A percentile compares a stretch with the other conserved stretches of the same genome.
phyloP scores from a whole-genome alignment of 2,888 invertebrate species.

The Pegoplata infirma region DNA sequence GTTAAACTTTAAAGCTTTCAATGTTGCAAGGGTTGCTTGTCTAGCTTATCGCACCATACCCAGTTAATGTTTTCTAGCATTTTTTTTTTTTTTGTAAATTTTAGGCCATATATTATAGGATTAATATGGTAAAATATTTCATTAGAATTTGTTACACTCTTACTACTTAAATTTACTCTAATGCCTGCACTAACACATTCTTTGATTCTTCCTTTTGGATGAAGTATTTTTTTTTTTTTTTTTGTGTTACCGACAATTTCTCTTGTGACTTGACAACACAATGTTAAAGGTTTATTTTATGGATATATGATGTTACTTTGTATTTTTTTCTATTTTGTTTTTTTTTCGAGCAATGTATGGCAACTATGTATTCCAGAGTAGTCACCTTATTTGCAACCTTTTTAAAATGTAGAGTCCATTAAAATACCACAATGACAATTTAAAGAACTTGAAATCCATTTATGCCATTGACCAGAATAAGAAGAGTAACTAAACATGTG shows the following conservation, averaged over 20 bases:
- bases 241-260: conserved; percentile 35
- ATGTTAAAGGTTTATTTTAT: conserved; percentile 45
- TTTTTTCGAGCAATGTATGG: conserved; percentile 33
- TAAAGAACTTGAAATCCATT: conserved; percentile 49
- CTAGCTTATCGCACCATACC: conserved; percentile 31
- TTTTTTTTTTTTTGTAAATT: conserved; percentile 9
- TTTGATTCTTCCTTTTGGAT: conserved; percentile 37
- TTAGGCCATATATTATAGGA: conserved; percentile 55
- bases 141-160: conserved; percentile 31
- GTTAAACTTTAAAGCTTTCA: conserved; percentile 46
- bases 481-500: background rate
- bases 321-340: too few relatives aligned
- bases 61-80: conserved; percentile 2
- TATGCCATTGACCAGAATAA: conserved; percentile 36
- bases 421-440: conserved; percentile 56
- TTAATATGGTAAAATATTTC: conserved; percentile 56
- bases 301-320: background rate
- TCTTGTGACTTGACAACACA: conserved; percentile 49
- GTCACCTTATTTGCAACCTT: conserved; percentile 57
- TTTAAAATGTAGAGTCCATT: conserved; percentile 49
- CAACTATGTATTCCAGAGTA: conserved; percentile 23
- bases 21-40: conserved; percentile 37
- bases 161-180: background rate
- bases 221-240: conserved; percentile 16
- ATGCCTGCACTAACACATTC: conserved; percentile 8